Conservation (phyloP, 2,113 vertebrate genomes). For the Tetrax tetrax region DNA sequence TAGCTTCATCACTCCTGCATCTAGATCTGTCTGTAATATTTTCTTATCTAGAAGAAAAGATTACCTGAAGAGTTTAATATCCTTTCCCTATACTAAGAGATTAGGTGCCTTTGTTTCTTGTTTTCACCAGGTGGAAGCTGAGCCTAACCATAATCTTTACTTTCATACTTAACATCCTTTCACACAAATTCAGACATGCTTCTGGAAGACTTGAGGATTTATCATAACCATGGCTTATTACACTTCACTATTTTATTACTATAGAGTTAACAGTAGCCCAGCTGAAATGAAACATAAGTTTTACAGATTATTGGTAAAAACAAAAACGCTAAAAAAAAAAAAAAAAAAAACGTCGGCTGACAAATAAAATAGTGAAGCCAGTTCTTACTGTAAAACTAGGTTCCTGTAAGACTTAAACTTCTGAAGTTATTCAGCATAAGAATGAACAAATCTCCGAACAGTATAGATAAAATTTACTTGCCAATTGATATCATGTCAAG, state of each 20-base stretch:
- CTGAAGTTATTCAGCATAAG: neutral
- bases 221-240: neutral
- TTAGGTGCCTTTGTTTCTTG: neutral
- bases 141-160: neutral
- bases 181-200: neutral
- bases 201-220: neutral
- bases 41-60: neutral
- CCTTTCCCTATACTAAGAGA: neutral
- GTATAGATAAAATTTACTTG: neutral
- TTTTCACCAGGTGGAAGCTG: neutral
- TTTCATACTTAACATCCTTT: neutral
- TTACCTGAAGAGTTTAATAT: neutral
- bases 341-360: neutral
- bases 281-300: neutral
- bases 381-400: neutral
- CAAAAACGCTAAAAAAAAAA: too few relatives aligned
- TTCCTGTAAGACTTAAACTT: neutral
- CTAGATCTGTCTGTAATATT: neutral
- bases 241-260: neutral
- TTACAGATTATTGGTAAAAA: neutral
- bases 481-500: fast-evolving
- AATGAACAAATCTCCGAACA: neutral
- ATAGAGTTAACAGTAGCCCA: neutral
- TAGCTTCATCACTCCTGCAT: neutral
- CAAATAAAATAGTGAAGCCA: neutral